phyloP scores from a whole-genome alignment of 2,113 vertebrate species.

The Anoura caudifer region DNA sequence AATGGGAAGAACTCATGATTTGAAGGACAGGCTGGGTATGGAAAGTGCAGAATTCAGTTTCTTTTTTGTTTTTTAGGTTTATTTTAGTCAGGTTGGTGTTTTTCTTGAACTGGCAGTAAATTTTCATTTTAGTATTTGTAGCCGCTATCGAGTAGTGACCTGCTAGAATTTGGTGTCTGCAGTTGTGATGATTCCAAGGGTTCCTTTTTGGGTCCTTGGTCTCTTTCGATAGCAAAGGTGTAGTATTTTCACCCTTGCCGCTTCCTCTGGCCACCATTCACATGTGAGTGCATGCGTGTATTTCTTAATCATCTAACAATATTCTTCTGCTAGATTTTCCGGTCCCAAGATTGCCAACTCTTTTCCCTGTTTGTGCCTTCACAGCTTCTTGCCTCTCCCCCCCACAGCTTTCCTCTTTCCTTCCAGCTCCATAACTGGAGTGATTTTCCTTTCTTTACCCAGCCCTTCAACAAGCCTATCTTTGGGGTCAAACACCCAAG shows the following conservation, averaged over 20 bases:
- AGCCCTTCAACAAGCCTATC: background rate
- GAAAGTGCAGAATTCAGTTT: background rate
- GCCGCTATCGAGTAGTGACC: background rate
- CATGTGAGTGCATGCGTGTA: too few relatives aligned
- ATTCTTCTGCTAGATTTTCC: background rate
- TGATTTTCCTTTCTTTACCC: background rate
- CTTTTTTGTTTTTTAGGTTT: background rate
- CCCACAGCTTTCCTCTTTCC: too few relatives aligned
- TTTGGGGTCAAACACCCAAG: background rate
- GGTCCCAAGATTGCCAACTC: background rate
- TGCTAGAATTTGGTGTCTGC: background rate
- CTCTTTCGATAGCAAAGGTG: background rate
- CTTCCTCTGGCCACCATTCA: background rate
- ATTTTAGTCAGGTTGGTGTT: background rate
- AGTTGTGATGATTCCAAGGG: background rate
- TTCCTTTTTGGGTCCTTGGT: background rate
- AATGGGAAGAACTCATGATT: background rate
- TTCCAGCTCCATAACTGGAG: background rate
- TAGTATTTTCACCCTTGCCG: background rate
- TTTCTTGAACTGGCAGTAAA: background rate
- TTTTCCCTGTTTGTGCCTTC: background rate
- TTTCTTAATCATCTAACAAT: background rate
- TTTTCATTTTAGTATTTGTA: slow-evolving; percentile 3
- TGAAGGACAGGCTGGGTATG: background rate
- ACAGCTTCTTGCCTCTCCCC: too few relatives aligned